These are phyloP conservation scores for Rhagonycha lutea DNA, from an alignment of 2,888 invertebrate genomes.

Conservation along the genomic window DNA sequence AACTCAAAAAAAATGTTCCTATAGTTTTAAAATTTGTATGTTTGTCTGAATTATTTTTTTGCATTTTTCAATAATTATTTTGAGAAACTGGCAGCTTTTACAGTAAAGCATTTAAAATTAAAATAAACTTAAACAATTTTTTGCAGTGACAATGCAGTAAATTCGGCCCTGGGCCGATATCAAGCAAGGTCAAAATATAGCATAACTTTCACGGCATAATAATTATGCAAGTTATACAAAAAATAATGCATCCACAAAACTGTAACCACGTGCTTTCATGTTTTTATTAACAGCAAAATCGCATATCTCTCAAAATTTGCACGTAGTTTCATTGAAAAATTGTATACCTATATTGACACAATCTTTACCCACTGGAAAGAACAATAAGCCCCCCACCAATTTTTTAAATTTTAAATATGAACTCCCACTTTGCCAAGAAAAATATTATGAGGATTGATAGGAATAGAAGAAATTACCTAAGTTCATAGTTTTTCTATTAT, in stretches of 20 bases:
- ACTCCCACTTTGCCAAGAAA: constrained; percentile 5
- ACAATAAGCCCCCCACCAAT: constrained; percentile 5
- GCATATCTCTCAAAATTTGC: not conserved
- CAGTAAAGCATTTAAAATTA: too few species aligned
- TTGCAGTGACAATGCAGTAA: not conserved
- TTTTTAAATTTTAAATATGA: not conserved
- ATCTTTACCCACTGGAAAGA: not conserved
- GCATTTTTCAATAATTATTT: too few species aligned
- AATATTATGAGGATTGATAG: constrained; percentile 10
- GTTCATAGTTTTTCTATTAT: constrained; percentile 2
- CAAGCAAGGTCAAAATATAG: constrained; percentile 15
- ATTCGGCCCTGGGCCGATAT: constrained; percentile 7
- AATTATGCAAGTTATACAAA: constrained; percentile 12
- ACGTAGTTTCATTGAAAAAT: constrained; percentile 10
- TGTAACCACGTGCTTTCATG: not conserved
- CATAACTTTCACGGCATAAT: constrained; percentile 9
- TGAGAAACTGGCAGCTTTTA: not conserved
- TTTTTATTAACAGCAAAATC: not conserved
- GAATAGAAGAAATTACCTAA: constrained; percentile 7
- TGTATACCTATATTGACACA: not conserved
- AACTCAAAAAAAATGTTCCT: not conserved
- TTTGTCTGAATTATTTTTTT: too few species aligned
- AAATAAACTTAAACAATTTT: too few species aligned
- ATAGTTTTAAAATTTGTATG: not conserved
- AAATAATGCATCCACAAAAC: not conserved